Evolutionary conservation across 2,113 vertebrate genomes (phyloP).

Genomic region (Epinephelus moara): DNA sequence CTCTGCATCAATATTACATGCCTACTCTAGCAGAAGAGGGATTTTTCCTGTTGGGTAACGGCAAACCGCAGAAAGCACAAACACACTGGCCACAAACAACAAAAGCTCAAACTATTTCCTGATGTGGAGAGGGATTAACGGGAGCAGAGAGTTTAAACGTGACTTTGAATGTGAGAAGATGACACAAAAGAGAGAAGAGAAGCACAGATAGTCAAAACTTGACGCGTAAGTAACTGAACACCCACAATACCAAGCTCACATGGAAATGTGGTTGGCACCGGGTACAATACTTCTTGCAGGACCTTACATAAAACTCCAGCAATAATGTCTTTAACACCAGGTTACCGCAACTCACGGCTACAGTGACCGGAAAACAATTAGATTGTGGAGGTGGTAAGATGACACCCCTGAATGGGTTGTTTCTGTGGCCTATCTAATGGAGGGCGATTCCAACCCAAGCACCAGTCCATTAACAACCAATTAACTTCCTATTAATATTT

Average conservation of each 20-base stretch:
- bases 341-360: conserved; percentile 54
- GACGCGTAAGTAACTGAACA: conserved; percentile 44
- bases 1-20: conserved; percentile 84
- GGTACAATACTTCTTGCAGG: conserved; percentile 17
- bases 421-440: conserved; percentile 77
- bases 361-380: conserved; percentile 78
- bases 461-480: conserved; percentile 87
- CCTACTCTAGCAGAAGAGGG: conserved; percentile 57
- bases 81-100: conserved; percentile 71
- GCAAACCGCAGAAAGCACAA: conserved; percentile 68
- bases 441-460: conserved; percentile 77
- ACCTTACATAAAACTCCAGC: conserved; percentile 58
- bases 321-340: conserved; percentile 68
- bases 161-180: neutral
- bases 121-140: conserved; percentile 52
- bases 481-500: conserved; percentile 89
- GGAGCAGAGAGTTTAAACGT: neutral
- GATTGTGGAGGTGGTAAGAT: conserved; percentile 72
- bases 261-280: conserved; percentile 35
- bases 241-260: conserved; percentile 4
- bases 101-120: conserved; percentile 69
- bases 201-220: conserved; percentile 8
- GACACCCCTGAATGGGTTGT: conserved; percentile 73
- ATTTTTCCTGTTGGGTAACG: conserved; percentile 56
- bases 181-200: conserved; percentile 24